Evolutionary conservation across 2,888 invertebrate genomes (phyloP), one percentile per base, ranked within the genome.

Genomic region (Augochlorella aurata): DNA sequence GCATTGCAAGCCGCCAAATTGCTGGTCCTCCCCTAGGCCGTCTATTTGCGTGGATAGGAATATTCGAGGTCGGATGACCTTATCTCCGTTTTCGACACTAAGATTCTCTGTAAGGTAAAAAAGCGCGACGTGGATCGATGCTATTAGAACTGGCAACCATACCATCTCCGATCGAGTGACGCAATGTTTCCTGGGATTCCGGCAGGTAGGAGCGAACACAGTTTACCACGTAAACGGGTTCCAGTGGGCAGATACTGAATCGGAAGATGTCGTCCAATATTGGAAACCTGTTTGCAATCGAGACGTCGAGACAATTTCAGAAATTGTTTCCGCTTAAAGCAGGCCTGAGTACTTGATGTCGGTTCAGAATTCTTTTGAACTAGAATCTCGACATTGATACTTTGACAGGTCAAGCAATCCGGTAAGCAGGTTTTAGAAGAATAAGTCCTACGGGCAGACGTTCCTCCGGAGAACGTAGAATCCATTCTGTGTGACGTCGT

Each of bases 401-500:
- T 38, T 5, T 38, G 38, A 38, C 14, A 49, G 1, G 14, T 14
- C 49, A 49, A 54, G 54, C 38, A n/a, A 10, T 65, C n/a, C 12
- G 65, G 24, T 58, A 1, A 16, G 24, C 14, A 2, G 24, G 24
- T 44, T 38, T 65, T 44, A 12, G n/a, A 65, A 65, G 44, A 65
- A 44, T n/a, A 9, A 18, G 10, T 52, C 90, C 76, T 85, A 93
- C 93, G 90, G 90, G 74, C 92, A 91, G 75, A 83, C 61, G 66
- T 85, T 89, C 16, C 87, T 90, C 3, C 91, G 90, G 81, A 91
- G 86, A 47, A 90, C 89, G 74, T 93, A 92, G 87, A 93, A 93
- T 78, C 93, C 93, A 81, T 94, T 92, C 86, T 94, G 92, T 0
- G 95, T 96, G 29, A 95, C 94, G 78, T 96, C 96, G 81, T 95